These are phyloP conservation scores for Pseudomyrmex pallidus DNA, from an alignment of 1,140 invertebrate species.

Conservation along the genomic window DNA sequence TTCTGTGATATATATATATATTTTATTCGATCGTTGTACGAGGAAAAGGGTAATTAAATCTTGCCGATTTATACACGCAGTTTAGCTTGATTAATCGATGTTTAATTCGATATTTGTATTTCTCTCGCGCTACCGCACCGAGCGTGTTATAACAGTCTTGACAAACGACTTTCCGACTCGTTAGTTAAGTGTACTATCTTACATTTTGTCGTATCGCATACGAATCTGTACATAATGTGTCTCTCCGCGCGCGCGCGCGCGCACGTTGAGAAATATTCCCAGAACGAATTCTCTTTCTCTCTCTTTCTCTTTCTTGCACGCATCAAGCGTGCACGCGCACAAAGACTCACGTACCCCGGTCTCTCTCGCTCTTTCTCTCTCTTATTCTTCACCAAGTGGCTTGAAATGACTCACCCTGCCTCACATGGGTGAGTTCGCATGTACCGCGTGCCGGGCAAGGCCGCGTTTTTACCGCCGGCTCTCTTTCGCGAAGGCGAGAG, in stretches of 20 bases:
- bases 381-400: slow-evolving; percentile 52
- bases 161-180: slow-evolving; percentile 11
- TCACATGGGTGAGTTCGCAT: slow-evolving; percentile 71
- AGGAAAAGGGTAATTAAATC: not conserved
- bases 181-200: slow-evolving; percentile 36
- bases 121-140: not conserved
- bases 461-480: slow-evolving; percentile 70
- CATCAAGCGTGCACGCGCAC: not conserved
- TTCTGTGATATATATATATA: too few relatives aligned
- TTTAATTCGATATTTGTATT: slow-evolving; percentile 30
- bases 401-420: slow-evolving; percentile 67
- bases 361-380: not conserved
- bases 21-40: not conserved
- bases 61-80: not conserved
- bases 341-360: not conserved
- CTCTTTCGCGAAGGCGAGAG: slow-evolving; percentile 47
- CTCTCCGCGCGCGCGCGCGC: not conserved
- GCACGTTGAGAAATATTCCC: slow-evolving; percentile 28
- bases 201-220: slow-evolving; percentile 18
- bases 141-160: not conserved
- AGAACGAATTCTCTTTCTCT: slow-evolving; percentile 41
- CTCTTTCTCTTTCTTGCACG: slow-evolving; percentile 22
- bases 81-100: slow-evolving; percentile 43
- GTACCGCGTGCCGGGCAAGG: slow-evolving; percentile 75
- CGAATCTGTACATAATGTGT: slow-evolving; percentile 19